Evolutionary conservation across 2,888 invertebrate genomes (phyloP), one percentile per base, ranked within the genome.

Genomic region (Plagodis dolabraria): DNA sequence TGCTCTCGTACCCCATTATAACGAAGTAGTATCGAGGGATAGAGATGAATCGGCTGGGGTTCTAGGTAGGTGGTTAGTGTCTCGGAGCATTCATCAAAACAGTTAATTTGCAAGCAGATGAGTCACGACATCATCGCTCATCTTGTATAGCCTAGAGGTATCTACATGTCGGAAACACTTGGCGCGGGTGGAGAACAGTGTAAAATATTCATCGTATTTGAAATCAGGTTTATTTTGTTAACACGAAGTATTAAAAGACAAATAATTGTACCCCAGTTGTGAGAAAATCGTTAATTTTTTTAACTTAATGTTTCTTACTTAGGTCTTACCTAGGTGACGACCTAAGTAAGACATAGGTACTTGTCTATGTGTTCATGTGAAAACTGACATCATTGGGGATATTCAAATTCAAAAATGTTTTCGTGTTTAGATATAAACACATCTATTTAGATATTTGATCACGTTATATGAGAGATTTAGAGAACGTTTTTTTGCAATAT

Each of bases 41-140:
- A 47, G 38, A 10, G 49, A 48, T 53, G 63, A 51, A 54, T 56
- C 64, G 57, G 59, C 70, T 56, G 66, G 62, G 86, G 68, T 83
- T 85, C 74, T 33, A 34, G 34, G 45, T 64, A 56, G 62, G 50
- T 83, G 88, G 88, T 77, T 68, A 63, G 68, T 77, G 80, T 81
- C 78, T 72, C 69, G 72, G 79, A 79, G 84, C 84, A 89, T 89
- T 89, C 85, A 88, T 90, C 90, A 90, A 86, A 82, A 82, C 82
- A 89, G 88, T 89, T 91, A 91, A 91, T 91, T 91, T 90, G 88
- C 79, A 80, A 88, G 84, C 86, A 85, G 83, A 89, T 87, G 87
- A 88, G 86, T 86, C 85, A 86, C 82, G 82, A 80, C 82, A 87
- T 79, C 88, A 92, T 91, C 90, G 82, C 87, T 91, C 91, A 91